These are phyloP conservation scores for Gymnocheta viridis DNA, from an alignment of 2,888 invertebrate genomes.

Conservation along the genomic window DNA sequence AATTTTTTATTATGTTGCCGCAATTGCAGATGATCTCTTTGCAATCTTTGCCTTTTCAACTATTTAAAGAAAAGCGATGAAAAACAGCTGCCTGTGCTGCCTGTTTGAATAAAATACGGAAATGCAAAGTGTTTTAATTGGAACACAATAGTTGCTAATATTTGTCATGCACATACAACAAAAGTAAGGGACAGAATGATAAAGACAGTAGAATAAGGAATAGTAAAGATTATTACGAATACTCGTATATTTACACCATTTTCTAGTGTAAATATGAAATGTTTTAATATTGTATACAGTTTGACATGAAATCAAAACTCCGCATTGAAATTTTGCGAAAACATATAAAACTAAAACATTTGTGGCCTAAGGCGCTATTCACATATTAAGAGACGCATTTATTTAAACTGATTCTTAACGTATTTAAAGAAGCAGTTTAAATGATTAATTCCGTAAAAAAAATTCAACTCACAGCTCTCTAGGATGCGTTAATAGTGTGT, in stretches of 20 bases:
- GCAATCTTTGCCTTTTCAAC: constrained; percentile 21
- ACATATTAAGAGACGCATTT: too few species aligned
- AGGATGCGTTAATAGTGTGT: too few species aligned
- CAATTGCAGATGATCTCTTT: background rate
- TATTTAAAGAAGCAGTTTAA: too few species aligned
- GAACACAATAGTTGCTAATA: constrained; percentile 53
- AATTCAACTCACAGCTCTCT: too few species aligned
- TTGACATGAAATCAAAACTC: too few species aligned
- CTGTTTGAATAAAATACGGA: constrained; percentile 38
- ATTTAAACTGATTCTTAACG: too few species aligned
- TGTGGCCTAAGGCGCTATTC: too few species aligned
- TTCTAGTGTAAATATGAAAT: background rate
- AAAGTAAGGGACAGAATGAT: constrained; percentile 9
- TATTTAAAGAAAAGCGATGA: background rate
- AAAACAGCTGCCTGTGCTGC: constrained; percentile 49
- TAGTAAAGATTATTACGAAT: background rate
- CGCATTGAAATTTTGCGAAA: too few species aligned
- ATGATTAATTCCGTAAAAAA: too few species aligned
- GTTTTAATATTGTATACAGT: too few species aligned
- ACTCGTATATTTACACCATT: constrained; percentile 25
- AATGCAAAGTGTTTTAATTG: constrained; percentile 63
- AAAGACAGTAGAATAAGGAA: background rate
- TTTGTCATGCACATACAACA: constrained; percentile 49
- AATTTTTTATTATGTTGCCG: background rate
- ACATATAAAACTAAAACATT: too few species aligned